Evolutionary conservation across 2,113 vertebrate species (phyloP).

Genomic region (Tragelaphus imberbis): DNA sequence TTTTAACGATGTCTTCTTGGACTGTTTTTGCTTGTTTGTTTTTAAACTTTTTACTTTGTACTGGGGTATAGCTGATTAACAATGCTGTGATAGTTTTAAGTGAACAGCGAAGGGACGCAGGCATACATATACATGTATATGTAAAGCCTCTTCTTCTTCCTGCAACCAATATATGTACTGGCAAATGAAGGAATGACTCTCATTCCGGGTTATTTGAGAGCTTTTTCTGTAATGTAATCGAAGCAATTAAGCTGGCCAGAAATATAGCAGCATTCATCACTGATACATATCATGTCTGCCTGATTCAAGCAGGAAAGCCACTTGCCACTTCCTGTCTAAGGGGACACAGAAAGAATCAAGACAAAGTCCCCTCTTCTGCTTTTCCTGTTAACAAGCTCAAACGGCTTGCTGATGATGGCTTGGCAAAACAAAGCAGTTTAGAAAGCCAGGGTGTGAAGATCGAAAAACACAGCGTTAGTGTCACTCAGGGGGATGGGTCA

Average conservation of each 20-base stretch:
- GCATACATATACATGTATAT: not conserved
- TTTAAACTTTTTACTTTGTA: not conserved
- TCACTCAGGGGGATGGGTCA: not conserved
- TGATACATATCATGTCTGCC: not conserved
- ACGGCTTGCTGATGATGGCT: fast-evolving
- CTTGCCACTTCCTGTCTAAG: not conserved
- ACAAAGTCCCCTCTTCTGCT: not conserved
- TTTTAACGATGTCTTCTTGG: not conserved
- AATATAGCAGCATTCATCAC: not conserved
- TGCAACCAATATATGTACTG: fast-evolving
- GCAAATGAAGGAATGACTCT: fast-evolving
- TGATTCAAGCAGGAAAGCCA: not conserved
- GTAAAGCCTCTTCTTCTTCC: not conserved
- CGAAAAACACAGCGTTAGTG: conserved; percentile 33
- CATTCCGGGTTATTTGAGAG: not conserved
- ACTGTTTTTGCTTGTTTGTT: not conserved
- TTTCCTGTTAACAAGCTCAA: not conserved
- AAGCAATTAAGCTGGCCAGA: not conserved
- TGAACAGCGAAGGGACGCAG: not conserved
- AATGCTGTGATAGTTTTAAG: not conserved
- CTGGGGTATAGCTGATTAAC: not conserved
- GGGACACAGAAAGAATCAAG: not conserved
- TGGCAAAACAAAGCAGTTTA: conserved; percentile 47
- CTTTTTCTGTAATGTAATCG: not conserved
- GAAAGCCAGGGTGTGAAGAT: conserved; percentile 14